Evolutionary conservation across 2,113 vertebrate species (phyloP), one percentile per base, ranked within the genome.

Genomic region (Bombycilla garrulus): DNA sequence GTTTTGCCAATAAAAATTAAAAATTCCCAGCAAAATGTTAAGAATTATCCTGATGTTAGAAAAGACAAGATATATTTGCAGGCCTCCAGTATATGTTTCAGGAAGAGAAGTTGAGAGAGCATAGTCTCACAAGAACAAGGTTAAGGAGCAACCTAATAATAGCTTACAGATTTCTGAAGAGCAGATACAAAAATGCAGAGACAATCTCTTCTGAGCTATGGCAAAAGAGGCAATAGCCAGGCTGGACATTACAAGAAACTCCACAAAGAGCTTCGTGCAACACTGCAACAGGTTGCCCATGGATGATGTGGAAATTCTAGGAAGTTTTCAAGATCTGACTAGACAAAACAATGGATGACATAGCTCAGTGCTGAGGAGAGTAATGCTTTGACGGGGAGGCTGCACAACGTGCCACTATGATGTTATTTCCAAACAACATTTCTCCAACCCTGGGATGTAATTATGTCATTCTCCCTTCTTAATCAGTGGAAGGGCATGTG

Each of bases 401-500:
- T 79, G 66, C 28, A 47, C 6, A 80, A 25, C 0, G 0, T 57
- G 17, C 12, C 45, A 3, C 36, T 42, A 35, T 80, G 45, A 36
- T 42, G 15, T 38, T 54, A 28, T 28, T 90, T 77, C 25, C 36
- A 81, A 53, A 86, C 22, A 76, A 21, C 11, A 57, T 50, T 60
- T 88, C 58, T 88, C 24, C 44, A 71, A 69, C 17, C 17, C 54
- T 65, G 25, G 42, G 36, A 45, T 26, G 8, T 14, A 50, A 86
- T 73, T 95, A 62, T 88, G 28, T 54, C 58, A 26, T 86, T 72
- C 36, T 61, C 3, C 12, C 21, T 44, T 50, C 28, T 61, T 81
- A 50, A 71, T 31, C 42, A 70, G 12, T 45, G 26, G 33, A 92
- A 88, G 28, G 29, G 4, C 3, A 35, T 31, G 11, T 51, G 13